Evolutionary conservation across 2,888 invertebrate genomes (phyloP).

Genomic region (Agonopterix alstromeriana): DNA sequence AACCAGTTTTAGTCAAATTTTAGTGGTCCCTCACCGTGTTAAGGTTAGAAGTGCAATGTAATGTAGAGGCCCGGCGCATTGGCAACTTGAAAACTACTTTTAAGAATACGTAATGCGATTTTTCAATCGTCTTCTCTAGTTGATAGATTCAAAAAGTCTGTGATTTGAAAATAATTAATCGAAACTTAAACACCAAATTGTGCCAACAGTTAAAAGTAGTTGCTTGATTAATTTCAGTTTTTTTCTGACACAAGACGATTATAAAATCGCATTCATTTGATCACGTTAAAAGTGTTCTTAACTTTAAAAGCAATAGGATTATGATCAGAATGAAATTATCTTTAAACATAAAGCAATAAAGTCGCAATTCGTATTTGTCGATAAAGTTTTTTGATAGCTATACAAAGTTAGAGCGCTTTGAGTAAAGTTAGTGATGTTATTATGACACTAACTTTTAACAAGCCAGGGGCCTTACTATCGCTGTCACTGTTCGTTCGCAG

Average conservation of each 20-base stretch:
- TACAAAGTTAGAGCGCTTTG: slow-evolving; percentile 6
- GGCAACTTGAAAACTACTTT: slow-evolving; percentile 39
- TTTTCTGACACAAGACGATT: slow-evolving; percentile 18
- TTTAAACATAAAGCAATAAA: slow-evolving; percentile 11
- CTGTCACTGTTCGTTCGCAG: slow-evolving; percentile 1
- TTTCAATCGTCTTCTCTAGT: slow-evolving; percentile 24
- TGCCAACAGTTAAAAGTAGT: slow-evolving; percentile 46
- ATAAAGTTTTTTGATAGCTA: slow-evolving; percentile 9
- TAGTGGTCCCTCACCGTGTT: slow-evolving; percentile 53
- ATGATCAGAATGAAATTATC: too few species aligned
- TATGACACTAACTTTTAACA: slow-evolving; percentile 3
- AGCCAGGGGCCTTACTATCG: background rate
- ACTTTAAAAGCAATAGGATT: background rate
- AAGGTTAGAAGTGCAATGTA: slow-evolving; percentile 41
- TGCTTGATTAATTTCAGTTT: slow-evolving; percentile 14
- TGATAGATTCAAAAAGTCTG: slow-evolving; percentile 28
- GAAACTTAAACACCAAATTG: slow-evolving; percentile 47
- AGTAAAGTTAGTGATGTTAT: slow-evolving; percentile 1
- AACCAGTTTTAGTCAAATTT: slow-evolving; percentile 56
- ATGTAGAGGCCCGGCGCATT: slow-evolving; percentile 45
- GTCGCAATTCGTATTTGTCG: slow-evolving; percentile 5
- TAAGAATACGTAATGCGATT: slow-evolving; percentile 5
- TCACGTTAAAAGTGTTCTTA: slow-evolving; percentile 3
- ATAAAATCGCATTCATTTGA: slow-evolving; percentile 13
- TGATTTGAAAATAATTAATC: slow-evolving; percentile 40